Percentiles rank a stretch among this genome's conserved stretches.
These are phyloP conservation scores for Odocoileus hemionus DNA, from an alignment of 2,113 vertebrate genomes.

Conservation along the genomic window DNA sequence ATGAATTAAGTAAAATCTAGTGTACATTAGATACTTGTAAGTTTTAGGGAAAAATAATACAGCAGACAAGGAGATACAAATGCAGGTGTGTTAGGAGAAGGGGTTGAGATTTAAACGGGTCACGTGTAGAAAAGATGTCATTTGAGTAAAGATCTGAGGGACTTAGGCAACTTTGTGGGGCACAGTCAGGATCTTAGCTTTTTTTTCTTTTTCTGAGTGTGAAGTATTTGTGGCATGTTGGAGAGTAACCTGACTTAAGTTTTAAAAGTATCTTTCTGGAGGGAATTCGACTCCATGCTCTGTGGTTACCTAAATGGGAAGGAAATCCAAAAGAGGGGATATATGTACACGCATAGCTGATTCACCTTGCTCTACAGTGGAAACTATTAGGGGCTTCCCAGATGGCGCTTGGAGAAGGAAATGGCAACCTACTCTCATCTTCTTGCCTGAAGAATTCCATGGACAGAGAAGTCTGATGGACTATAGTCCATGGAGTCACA, in stretches of 20 bases:
- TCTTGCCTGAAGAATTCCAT: not conserved
- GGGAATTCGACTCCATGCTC: not conserved
- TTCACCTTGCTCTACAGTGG: not conserved
- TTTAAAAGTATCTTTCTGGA: not conserved
- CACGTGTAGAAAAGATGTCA: not conserved
- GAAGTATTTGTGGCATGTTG: not conserved
- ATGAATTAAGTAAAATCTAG: not conserved
- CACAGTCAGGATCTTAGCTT: not conserved
- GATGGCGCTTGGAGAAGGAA: not conserved
- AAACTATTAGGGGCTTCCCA: not conserved
- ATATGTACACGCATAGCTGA: not conserved
- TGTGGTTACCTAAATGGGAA: not conserved
- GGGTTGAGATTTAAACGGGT: not conserved
- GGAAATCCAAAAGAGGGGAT: not conserved
- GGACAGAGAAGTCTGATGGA: not conserved
- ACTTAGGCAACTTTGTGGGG: not conserved
- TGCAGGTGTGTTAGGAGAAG: not conserved
- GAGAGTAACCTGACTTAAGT: not conserved
- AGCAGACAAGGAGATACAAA: not conserved
- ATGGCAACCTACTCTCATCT: not conserved
- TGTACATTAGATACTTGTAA: not conserved
- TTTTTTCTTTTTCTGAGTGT: not conserved
- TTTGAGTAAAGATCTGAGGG: not conserved
- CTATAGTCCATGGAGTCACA: not conserved
- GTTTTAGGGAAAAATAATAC: not conserved